phyloP scores from a whole-genome alignment of 2,113 vertebrate genomes.

The Apistogramma diplotaenia region DNA sequence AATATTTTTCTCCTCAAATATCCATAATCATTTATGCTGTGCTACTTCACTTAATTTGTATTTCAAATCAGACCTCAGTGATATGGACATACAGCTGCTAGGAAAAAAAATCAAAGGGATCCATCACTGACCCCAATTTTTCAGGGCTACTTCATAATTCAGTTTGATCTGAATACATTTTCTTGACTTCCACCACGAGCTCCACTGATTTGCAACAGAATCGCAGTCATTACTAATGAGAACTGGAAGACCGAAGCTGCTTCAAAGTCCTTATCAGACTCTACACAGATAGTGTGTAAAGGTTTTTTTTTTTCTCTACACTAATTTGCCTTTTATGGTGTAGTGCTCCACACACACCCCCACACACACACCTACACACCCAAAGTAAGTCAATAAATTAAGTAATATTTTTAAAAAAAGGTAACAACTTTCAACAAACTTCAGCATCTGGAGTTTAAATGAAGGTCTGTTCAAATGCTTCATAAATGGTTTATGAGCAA shows the following conservation, averaged over 20 bases:
- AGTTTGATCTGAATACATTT: slow-evolving; percentile 66
- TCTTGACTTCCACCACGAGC: slow-evolving; percentile 16
- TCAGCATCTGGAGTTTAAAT: neutral
- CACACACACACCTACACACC: neutral
- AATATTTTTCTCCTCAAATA: neutral
- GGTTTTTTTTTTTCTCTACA: slow-evolving; percentile 10
- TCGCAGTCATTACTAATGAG: slow-evolving; percentile 50
- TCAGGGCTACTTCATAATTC: slow-evolving; percentile 68
- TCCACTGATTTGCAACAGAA: slow-evolving; percentile 41
- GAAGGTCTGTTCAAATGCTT: slow-evolving; percentile 4
- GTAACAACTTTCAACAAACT: neutral
- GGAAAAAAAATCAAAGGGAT: slow-evolving; percentile 48
- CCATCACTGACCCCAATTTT: slow-evolving; percentile 61
- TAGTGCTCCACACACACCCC: neutral
- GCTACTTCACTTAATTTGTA: slow-evolving; percentile 21
- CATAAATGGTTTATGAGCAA: slow-evolving; percentile 49
- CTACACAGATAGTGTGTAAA: neutral
- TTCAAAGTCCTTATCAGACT: slow-evolving; percentile 11
- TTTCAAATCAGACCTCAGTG: slow-evolving; percentile 46
- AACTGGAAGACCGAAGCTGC: slow-evolving; percentile 29
- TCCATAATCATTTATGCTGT: neutral
- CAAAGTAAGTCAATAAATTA: neutral
- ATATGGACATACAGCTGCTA: slow-evolving; percentile 41
- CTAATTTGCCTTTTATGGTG: slow-evolving; percentile 12
- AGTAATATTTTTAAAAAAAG: neutral